Base-by-base conservation (phyloP, 92 coral and sea anemone species). In the Phenganax subtilis region DNA sequence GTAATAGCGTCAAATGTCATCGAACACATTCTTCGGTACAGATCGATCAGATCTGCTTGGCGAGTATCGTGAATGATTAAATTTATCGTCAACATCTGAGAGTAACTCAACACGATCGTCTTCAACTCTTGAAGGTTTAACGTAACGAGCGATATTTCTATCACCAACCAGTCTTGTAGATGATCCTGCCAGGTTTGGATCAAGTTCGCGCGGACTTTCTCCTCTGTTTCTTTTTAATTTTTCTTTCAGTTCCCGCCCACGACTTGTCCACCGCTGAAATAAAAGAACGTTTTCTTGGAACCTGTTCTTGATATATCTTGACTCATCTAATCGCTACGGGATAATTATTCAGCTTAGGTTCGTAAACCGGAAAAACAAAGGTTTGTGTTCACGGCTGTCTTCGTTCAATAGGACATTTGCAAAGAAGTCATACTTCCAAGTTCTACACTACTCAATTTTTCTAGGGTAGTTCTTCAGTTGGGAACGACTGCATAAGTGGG, bases 1-100 rank as follows among this genome's bases (percentile, higher is more conserved):
- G 29, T 61, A 55, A 12, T 51, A 31, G 11, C n/a, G 57, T 88
- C 58, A 93, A 78, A 96, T 90, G 81, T 96, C 99, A 86, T 96
- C 99, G 82, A 96, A 96, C 53, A 96, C 85, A 81, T 96, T 96
- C 83, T 92, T 93, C 5, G 99, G 99, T 71, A 91, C 93, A 86
- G 89, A 84, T 9, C 87, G 78, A 12, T 90, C 81, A 15, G 94
- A 88, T 78, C 90, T 76, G 8, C 91, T 87, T 75, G 74, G 89
- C 12, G 91, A 61, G 29, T 85, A 85, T 75, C 78, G 83, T 54
- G 83, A 88, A 28, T 89, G 81, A 51, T 89, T 80, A 14, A 89
- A 84, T 73, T 92, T 91, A 76, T 96, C 91, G 52, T 96, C 99
- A 7, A 91, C 76, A 11, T 92, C 97, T 10, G 97, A 88, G 47